Conservation (phyloP, 2,888 invertebrate species). For the Holacanthella duospinosa region DNA sequence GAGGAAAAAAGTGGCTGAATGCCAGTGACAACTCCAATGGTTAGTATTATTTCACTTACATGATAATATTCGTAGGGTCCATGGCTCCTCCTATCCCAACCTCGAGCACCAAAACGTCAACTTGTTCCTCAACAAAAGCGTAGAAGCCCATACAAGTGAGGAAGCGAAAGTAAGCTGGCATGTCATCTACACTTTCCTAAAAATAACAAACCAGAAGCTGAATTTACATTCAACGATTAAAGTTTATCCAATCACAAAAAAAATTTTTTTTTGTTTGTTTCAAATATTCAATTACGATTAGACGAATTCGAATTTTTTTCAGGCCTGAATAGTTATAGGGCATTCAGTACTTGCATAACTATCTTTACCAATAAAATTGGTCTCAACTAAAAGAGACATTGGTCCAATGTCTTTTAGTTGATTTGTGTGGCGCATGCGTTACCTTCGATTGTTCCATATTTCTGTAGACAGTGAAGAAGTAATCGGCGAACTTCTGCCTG, state of each 20-base stretch:
- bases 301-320: conserved; percentile 1
- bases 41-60: conserved; percentile 47
- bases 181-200: conserved; percentile 53
- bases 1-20: no score
- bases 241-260: no score
- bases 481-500: conserved; percentile 58
- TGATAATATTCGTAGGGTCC: conserved; percentile 86
- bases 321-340: no score
- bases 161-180: conserved; percentile 92
- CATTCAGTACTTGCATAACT: no score
- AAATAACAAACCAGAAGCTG: no score
- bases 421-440: conserved; percentile 9
- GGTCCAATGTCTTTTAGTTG: no score
- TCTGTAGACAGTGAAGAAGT: conserved; percentile 74
- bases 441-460: conserved; percentile 48
- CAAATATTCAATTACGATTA: neutral
- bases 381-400: no score
- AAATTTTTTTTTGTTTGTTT: no score
- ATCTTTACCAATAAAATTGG: no score
- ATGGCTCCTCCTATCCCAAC: conserved; percentile 93
- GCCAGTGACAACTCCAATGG: neutral
- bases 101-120: conserved; percentile 89
- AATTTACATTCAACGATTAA: no score
- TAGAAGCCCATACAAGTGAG: conserved; percentile 83
- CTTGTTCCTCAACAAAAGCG: conserved; percentile 62